phyloP scores from a whole-genome alignment of 2,113 vertebrate species.

The Tragelaphus buxtoni region DNA sequence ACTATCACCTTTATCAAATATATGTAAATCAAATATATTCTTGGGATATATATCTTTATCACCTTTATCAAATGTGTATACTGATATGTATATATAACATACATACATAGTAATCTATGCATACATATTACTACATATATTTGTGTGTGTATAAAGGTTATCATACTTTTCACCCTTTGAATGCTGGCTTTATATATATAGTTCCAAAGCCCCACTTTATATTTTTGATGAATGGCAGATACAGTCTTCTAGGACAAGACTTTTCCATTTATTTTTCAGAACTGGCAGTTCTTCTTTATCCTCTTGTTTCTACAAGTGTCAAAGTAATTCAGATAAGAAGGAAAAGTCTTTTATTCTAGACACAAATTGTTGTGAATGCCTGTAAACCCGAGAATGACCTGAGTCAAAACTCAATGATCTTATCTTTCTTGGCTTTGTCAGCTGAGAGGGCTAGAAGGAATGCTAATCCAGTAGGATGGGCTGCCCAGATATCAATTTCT shows the following conservation, averaged over 20 bases:
- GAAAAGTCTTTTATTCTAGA: neutral
- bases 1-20: neutral
- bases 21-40: neutral
- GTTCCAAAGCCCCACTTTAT: neutral
- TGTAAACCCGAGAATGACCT: neutral
- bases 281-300: neutral
- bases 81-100: neutral
- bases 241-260: neutral
- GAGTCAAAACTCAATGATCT: neutral
- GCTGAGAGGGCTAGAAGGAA: neutral
- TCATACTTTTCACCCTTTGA: neutral
- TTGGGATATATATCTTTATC: neutral
- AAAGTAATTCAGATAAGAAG: neutral
- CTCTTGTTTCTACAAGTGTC: neutral
- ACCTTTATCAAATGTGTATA: neutral
- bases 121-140: neutral
- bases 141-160: neutral
- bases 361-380: neutral
- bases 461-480: neutral
- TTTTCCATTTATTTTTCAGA: neutral
- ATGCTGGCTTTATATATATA: neutral
- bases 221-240: neutral
- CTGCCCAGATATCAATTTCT: neutral
- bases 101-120: neutral
- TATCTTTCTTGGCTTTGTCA: neutral